These are phyloP conservation scores for mouse (Mus musculus) DNA, from an alignment of 2,113 vertebrate genomes.

Conservation along the genomic window GRCm39 chr14:100048501-100049000, in stretches of 20 bases:
- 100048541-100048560: neutral
- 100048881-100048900: slow-evolving; percentile 25
- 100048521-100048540: neutral
- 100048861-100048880: slow-evolving; percentile 21
- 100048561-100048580: slow-evolving; percentile 34
- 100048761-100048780: slow-evolving; percentile 52
- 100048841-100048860: slow-evolving; percentile 47
- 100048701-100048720: slow-evolving; percentile 32
- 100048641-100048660: neutral
- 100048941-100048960: neutral
- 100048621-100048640: neutral
- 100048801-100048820: slow-evolving; percentile 66
- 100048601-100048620: neutral
- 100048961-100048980: neutral
- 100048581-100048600: slow-evolving; percentile 35
- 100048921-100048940: neutral
- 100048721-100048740: neutral
- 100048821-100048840: slow-evolving; percentile 75
- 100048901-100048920: neutral
- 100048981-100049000: neutral
- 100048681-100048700: slow-evolving; percentile 51
- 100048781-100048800: slow-evolving; percentile 69
- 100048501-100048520: neutral
- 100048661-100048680: slow-evolving; percentile 42
- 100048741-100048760: slow-evolving; percentile 74